phyloP scores from a whole-genome alignment of 2,113 vertebrate genomes.

The Egretta garzetta region DNA sequence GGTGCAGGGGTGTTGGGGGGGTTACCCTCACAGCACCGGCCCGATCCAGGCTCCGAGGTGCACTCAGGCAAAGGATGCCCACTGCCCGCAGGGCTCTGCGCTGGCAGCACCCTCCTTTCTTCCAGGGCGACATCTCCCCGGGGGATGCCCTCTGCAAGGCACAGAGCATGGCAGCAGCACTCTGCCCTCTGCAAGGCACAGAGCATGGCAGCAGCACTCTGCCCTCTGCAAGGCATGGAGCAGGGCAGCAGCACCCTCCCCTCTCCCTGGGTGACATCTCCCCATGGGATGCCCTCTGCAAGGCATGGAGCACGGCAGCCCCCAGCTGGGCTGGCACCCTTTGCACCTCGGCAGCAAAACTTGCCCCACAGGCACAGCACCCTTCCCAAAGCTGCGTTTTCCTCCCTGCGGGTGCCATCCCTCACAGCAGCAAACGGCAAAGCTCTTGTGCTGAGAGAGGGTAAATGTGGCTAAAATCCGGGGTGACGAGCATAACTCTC shows the following conservation, averaged over 20 bases:
- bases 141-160: no score
- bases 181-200: no score
- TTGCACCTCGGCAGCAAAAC: neutral
- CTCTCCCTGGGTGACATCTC: no score
- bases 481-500: neutral
- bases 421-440: neutral
- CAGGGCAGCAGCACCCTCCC: no score
- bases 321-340: fast-evolving
- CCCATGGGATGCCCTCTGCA: no score
- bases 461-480: neutral
- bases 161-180: no score
- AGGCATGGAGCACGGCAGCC: neutral
- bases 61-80: fast-evolving
- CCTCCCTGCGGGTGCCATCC: neutral
- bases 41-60: neutral
- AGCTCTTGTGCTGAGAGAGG: neutral
- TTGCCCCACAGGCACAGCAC: neutral
- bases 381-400: neutral
- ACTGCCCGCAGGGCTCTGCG: neutral
- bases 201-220: no score
- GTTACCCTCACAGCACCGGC: no score
- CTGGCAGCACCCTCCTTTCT: neutral
- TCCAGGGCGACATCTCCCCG: no score
- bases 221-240: no score
- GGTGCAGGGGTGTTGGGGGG: neutral